phyloP scores from a whole-genome alignment of 2,797 vertebrate genomes.

The Botia almorhae region DNA sequence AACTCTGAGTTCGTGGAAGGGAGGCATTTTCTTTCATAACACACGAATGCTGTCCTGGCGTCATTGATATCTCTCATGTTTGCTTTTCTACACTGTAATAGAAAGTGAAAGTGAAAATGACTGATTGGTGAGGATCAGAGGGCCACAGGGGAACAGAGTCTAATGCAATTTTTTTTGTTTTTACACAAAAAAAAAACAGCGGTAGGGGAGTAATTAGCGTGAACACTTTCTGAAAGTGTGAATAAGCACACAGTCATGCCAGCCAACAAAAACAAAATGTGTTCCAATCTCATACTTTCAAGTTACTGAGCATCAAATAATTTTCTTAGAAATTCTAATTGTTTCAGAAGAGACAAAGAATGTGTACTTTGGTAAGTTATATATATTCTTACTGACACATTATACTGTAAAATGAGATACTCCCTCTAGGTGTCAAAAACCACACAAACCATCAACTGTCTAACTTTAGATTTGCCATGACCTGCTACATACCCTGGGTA shows the following conservation, averaged over 20 bases:
- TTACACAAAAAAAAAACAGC: not conserved
- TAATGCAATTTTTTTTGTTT: conserved; percentile 53
- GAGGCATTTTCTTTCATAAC: conserved; percentile 34
- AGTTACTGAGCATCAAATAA: not conserved
- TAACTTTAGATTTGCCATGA: no score
- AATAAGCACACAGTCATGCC: not conserved
- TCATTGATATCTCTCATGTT: conserved; percentile 58
- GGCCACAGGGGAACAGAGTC: conserved; percentile 69
- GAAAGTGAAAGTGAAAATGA: conserved; percentile 55
- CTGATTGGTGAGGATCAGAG: not conserved
- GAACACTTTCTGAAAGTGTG: conserved; percentile 2
- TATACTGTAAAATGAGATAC: no score
- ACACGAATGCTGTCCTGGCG: conserved; percentile 38
- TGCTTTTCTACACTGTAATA: conserved; percentile 63
- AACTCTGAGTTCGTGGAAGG: not conserved
- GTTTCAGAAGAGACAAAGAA: no score
- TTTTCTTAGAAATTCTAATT: no score
- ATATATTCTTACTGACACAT: no score
- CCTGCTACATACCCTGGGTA: no score
- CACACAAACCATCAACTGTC: no score
- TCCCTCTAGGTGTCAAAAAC: no score
- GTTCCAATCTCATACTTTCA: not conserved
- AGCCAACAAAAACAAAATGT: not conserved
- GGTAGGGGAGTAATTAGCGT: not conserved
- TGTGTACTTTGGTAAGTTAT: no score